Conservation (phyloP, 2,888 invertebrate genomes). For the Lasiommata megera region DNA sequence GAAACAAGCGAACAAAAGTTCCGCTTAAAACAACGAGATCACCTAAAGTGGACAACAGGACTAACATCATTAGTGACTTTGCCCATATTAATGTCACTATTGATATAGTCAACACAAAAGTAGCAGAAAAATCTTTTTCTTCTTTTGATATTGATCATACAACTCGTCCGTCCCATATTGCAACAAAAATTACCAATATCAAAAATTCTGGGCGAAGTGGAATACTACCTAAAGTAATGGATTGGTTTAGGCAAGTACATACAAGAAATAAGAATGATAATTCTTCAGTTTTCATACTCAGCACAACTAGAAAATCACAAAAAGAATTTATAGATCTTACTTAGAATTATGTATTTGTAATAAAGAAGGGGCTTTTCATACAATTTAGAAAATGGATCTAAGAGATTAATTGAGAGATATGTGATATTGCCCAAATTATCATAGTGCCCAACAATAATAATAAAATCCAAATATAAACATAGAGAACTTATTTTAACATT, state of each 20-base stretch:
- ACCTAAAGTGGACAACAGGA: not conserved
- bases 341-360: constrained; percentile 29
- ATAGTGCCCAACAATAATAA: no score
- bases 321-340: constrained; percentile 50
- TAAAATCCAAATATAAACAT: no score
- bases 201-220: not conserved
- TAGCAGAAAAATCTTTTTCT: not conserved
- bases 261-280: constrained; percentile 36
- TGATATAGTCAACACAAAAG: not conserved
- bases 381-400: no score
- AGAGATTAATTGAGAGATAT: no score
- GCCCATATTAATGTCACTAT: not conserved
- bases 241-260: constrained; percentile 51
- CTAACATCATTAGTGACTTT: not conserved
- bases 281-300: constrained; percentile 37
- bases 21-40: not conserved
- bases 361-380: no score
- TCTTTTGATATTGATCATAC: not conserved
- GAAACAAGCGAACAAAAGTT: not conserved
- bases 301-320: constrained; percentile 29
- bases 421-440: no score
- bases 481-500: no score
- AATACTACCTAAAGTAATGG: constrained; percentile 39
- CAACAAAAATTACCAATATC: not conserved
- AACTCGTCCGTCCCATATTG: not conserved